Conservation (phyloP, 2,797 vertebrate genomes). For the Odontamblyopus rebecca region DNA sequence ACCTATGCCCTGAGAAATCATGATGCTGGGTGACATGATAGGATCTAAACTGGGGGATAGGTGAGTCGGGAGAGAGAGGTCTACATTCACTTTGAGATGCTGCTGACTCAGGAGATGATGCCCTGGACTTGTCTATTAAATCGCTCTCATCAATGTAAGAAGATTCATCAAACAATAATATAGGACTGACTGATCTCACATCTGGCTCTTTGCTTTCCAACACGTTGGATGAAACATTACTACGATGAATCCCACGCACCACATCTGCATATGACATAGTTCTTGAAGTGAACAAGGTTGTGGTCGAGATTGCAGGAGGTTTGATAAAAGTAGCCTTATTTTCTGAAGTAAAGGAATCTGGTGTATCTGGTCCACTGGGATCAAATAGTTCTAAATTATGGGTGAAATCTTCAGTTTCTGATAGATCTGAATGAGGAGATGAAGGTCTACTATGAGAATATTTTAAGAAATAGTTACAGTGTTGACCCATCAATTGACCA, state of each 20-base stretch:
- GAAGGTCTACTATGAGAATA: background rate
- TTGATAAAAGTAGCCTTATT: background rate
- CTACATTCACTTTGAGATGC: conserved; percentile 6
- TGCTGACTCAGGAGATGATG: background rate
- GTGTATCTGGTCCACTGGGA: background rate
- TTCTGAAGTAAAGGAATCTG: conserved; percentile 1
- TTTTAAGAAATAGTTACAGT: conserved; percentile 2
- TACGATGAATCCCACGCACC: background rate
- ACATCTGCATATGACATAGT: conserved; percentile 22
- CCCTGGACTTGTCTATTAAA: background rate
- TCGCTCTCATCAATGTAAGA: background rate
- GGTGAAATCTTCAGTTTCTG: background rate
- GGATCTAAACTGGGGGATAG: conserved; percentile 35
- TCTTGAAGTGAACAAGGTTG: background rate
- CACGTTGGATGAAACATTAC: background rate
- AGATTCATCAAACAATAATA: conserved; percentile 2
- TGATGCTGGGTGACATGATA: background rate
- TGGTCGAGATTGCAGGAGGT: background rate
- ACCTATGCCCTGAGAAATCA: conserved; percentile 2
- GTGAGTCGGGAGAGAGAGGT: conserved; percentile 39
- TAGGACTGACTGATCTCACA: background rate
- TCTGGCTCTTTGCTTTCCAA: background rate
- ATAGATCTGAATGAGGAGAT: background rate
- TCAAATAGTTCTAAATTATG: conserved; percentile 1
- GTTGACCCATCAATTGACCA: background rate